A percentile compares a stretch with the other conserved stretches of the same genome.
Evolutionary conservation across 2,797 vertebrate genomes (phyloP).

Genomic region (Spea hammondii): DNA sequence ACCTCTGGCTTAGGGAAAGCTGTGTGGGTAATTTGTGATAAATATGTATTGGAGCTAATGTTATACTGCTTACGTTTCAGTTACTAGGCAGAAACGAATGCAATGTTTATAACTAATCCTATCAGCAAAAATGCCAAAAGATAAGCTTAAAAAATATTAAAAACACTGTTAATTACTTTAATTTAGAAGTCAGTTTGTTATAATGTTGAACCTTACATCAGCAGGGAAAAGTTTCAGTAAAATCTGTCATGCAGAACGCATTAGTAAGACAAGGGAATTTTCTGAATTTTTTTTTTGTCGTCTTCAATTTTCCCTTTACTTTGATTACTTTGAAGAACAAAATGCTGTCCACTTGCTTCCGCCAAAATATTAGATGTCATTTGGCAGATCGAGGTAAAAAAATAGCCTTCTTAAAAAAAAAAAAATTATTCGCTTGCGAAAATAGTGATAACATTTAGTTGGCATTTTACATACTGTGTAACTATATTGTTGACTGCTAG

Average conservation of each 20-base stretch:
- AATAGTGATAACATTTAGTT: constrained; percentile 19
- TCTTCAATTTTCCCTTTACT: no score
- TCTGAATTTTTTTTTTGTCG: constrained; percentile 11
- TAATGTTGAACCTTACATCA: constrained; percentile 31
- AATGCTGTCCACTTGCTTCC: constrained; percentile 33
- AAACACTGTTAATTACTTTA: constrained; percentile 22
- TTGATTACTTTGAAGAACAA: constrained; percentile 34
- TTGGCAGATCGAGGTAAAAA: constrained; percentile 35
- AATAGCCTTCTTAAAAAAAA: constrained; percentile 21
- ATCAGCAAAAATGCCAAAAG: constrained; percentile 23
- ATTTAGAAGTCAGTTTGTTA: constrained; percentile 31
- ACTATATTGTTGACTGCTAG: constrained; percentile 35
- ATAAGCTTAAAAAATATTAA: not conserved
- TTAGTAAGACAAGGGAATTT: constrained; percentile 34
- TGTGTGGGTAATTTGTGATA: constrained; percentile 52
- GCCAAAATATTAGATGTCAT: constrained; percentile 37
- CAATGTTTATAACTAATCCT: constrained; percentile 18
- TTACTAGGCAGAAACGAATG: constrained; percentile 23
- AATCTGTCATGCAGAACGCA: constrained; percentile 37
- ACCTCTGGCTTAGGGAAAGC: constrained; percentile 47
- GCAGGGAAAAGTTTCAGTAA: constrained; percentile 28
- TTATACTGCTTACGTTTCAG: constrained; percentile 56
- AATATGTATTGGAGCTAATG: constrained; percentile 51
- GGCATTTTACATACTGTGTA: constrained; percentile 38
- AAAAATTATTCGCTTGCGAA: constrained; percentile 11